A percentile compares a stretch with the other conserved stretches of the same genome.
Conservation (phyloP, 2,113 vertebrate genomes). For the Callipepla squamata region DNA sequence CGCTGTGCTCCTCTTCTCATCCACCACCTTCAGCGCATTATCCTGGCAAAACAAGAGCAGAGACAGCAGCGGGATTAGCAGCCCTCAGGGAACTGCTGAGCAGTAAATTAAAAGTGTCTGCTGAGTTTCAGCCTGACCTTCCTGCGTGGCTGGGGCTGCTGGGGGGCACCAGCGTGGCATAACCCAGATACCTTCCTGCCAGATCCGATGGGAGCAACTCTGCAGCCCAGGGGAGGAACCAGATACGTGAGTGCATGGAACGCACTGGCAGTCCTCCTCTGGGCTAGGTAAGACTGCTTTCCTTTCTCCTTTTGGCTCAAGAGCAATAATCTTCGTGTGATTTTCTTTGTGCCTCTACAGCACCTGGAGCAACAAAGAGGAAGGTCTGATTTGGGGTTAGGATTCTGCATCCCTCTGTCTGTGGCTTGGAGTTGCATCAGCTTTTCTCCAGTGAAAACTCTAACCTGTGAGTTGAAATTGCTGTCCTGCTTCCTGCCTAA, state of each 20-base stretch:
- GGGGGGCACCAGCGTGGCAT: neutral
- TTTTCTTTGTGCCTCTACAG: neutral
- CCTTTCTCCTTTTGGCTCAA: neutral
- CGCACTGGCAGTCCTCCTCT: neutral
- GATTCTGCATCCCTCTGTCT: neutral
- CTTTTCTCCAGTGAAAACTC: neutral
- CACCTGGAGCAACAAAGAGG: neutral
- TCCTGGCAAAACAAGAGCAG: constrained; percentile 47
- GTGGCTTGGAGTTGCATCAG: neutral
- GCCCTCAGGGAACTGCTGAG: neutral
- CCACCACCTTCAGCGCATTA: constrained; percentile 19
- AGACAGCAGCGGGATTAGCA: neutral
- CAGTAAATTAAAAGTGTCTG: constrained; percentile 33
- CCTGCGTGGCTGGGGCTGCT: neutral
- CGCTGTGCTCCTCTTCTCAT: constrained; percentile 49
- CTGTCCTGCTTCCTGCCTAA: neutral
- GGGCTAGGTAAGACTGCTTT: neutral
- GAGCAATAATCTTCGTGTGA: accelerated
- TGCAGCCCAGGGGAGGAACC: neutral
- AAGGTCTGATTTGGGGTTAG: neutral
- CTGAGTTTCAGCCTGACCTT: neutral
- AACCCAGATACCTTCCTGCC: neutral
- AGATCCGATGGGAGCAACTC: neutral
- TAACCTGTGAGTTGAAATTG: neutral
- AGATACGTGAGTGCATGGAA: neutral